phyloP scores from a whole-genome alignment of 64 coral and sea anemone genomes.

The Dendronephthya gigantea region DNA sequence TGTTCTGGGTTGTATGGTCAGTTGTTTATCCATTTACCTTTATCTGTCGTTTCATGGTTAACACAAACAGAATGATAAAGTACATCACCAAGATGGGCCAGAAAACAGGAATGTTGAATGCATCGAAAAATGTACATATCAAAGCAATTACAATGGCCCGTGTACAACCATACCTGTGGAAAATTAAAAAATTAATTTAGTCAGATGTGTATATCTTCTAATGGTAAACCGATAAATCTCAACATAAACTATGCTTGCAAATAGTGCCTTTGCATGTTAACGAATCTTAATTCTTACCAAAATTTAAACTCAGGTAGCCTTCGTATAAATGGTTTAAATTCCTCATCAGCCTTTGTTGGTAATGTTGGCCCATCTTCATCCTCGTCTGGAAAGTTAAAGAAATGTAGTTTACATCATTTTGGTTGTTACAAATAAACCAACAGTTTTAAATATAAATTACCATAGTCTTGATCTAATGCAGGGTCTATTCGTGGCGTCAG shows the following conservation, averaged over 20 bases:
- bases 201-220: not conserved
- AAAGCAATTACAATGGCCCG: slow-evolving; percentile 70
- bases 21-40: too few species aligned
- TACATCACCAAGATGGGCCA: slow-evolving; percentile 99
- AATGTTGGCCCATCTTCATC: slow-evolving; percentile 72
- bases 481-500: slow-evolving; percentile 94
- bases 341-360: slow-evolving; percentile 82
- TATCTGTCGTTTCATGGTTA: slow-evolving; percentile 99
- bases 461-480: slow-evolving; percentile 79
- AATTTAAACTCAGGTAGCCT: slow-evolving; percentile 99
- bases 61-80: slow-evolving; percentile 83
- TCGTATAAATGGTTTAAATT: slow-evolving; percentile 97
- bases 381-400: not conserved
- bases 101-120: slow-evolving; percentile 95
- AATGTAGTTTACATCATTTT: too few species aligned
- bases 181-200: not conserved
- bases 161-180: slow-evolving; percentile 68
- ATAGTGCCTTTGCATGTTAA: too few species aligned
- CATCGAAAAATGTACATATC: slow-evolving; percentile 91
- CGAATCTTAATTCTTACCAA: slow-evolving; percentile 43
- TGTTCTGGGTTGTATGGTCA: too few species aligned
- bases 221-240: not conserved
- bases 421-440: too few species aligned
- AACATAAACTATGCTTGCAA: too few species aligned
- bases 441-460: not conserved